These are phyloP conservation scores for Sesia apiformis DNA, from an alignment of 2,888 invertebrate species.

Conservation along the genomic window DNA sequence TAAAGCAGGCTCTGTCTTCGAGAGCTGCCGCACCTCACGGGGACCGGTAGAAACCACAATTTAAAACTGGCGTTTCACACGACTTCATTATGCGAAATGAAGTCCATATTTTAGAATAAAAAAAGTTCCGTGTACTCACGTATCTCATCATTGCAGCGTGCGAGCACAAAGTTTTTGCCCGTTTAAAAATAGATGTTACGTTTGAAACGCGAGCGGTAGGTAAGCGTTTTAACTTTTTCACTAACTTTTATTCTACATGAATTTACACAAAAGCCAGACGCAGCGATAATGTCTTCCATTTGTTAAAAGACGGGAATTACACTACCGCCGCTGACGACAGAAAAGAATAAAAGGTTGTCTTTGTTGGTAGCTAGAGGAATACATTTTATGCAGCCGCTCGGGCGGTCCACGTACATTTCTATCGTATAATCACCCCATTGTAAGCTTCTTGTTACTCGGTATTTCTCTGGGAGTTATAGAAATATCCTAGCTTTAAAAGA, in stretches of 20 bases:
- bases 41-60: background rate
- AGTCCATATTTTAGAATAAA: background rate
- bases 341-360: conserved; percentile 60
- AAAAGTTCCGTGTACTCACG: conserved; percentile 27
- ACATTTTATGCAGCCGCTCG: conserved; percentile 52
- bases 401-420: conserved; percentile 8
- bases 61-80: background rate
- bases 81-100: too few species aligned
- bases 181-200: conserved; percentile 42
- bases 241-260: conserved; percentile 59
- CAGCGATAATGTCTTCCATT: conserved; percentile 66
- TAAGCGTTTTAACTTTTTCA: conserved; percentile 56
- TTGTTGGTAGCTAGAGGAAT: conserved; percentile 50
- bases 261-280: conserved; percentile 64
- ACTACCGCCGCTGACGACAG: conserved; percentile 39
- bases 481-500: background rate
- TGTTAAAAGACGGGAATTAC: conserved; percentile 66
- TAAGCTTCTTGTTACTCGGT: conserved; percentile 21
- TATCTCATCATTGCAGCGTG: conserved; percentile 15
- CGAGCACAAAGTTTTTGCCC: conserved; percentile 30
- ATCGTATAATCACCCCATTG: conserved; percentile 39
- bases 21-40: background rate
- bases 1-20: background rate
- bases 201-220: conserved; percentile 44
- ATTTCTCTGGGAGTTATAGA: conserved; percentile 23